A percentile compares a stretch with the other conserved stretches of the same genome.
These are phyloP conservation scores for Cliona cf. orientalis DNA, from an alignment of 37 sponge, comb jelly and placozoan genomes.

Conservation along the genomic window DNA sequence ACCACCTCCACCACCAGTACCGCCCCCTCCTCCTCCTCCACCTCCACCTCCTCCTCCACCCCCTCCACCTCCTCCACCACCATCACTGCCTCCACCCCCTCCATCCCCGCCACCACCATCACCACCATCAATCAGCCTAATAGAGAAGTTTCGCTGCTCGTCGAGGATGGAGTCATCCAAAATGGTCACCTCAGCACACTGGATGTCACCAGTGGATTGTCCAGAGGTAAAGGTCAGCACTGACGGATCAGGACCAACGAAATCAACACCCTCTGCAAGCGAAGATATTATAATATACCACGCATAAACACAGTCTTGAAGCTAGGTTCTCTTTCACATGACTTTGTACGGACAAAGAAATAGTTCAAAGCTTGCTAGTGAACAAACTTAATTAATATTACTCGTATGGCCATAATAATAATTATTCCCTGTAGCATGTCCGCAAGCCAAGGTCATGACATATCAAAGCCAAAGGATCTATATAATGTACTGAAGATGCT, in stretches of 20 bases:
- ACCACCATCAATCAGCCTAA: background rate
- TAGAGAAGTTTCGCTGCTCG: background rate
- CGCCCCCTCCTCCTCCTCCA: background rate
- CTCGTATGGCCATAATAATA: too few species aligned
- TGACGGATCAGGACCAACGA: background rate
- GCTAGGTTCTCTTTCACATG: too few species aligned
- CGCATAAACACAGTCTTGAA: too few species aligned
- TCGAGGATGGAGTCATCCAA: background rate
- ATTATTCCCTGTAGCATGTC: too few species aligned
- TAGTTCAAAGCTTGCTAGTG: too few species aligned
- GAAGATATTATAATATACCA: too few species aligned
- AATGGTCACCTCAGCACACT: background rate
- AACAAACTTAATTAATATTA: too few species aligned
- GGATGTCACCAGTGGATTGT: background rate
- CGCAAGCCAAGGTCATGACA: too few species aligned
- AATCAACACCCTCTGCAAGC: background rate
- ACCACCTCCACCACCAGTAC: background rate
- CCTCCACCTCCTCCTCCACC: background rate
- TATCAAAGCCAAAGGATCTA: too few species aligned
- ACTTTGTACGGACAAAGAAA: too few species aligned
- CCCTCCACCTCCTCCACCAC: background rate
- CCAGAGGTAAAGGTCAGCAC: background rate
- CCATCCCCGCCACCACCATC: background rate
- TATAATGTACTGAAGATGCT: too few species aligned
- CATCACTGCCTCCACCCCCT: background rate